phyloP scores from a whole-genome alignment of 2,113 vertebrate species.

The Labeo rohita region DNA sequence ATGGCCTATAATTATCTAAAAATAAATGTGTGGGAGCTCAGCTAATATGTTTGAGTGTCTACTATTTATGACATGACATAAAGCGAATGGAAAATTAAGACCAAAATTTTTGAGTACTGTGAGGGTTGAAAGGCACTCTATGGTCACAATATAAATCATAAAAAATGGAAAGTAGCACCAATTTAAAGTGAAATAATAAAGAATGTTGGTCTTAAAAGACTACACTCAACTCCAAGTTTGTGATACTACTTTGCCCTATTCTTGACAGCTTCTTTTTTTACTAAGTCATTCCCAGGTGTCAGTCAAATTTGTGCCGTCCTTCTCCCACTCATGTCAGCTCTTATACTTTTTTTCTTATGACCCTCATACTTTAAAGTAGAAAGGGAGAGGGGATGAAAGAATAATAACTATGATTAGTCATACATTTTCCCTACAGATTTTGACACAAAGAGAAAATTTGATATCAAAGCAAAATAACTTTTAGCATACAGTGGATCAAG shows the following conservation, averaged over 20 bases:
- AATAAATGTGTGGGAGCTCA: too few species aligned
- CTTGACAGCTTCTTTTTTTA: slow-evolving; percentile 17
- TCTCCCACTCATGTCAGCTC: slow-evolving; percentile 15
- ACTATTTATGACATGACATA: too few species aligned
- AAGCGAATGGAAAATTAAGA: too few species aligned
- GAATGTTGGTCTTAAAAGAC: not conserved
- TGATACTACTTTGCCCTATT: slow-evolving; percentile 9
- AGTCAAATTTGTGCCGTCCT: slow-evolving; percentile 24
- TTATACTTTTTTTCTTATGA: slow-evolving; percentile 28
- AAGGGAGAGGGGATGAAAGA: slow-evolving; percentile 17
- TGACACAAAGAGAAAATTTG: slow-evolving; percentile 5
- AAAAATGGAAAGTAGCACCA: too few species aligned
- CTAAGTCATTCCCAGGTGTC: not conserved
- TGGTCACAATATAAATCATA: too few species aligned
- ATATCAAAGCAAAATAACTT: slow-evolving; percentile 22
- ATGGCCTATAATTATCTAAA: too few species aligned
- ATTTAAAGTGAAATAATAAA: not conserved
- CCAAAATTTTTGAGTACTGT: too few species aligned
- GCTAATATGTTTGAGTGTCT: too few species aligned
- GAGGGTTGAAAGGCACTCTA: too few species aligned
- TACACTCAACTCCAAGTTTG: not conserved
- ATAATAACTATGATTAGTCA: slow-evolving; percentile 35
- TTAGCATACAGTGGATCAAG: slow-evolving; percentile 1
- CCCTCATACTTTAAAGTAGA: slow-evolving; percentile 11
- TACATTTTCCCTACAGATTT: slow-evolving; percentile 22